phyloP scores from a whole-genome alignment of 2,888 invertebrate species.

The Torymus auratus region DNA sequence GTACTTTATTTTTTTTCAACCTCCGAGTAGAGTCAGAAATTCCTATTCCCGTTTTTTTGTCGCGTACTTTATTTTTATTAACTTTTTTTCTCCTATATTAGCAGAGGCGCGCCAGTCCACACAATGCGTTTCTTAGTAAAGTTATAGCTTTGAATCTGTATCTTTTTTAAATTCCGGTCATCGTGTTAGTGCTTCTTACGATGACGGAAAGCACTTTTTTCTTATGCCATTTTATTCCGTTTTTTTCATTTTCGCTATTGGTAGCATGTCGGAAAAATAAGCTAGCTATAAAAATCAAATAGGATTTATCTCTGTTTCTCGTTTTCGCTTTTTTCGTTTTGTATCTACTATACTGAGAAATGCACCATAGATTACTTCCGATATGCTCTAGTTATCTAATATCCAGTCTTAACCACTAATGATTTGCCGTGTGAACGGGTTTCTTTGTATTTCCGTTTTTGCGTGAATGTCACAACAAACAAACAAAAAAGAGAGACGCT shows the following conservation, averaged over 20 bases:
- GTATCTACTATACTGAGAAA: constrained; percentile 66
- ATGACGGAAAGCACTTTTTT: constrained; percentile 62
- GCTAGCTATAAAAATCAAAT: constrained; percentile 67
- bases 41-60: constrained; percentile 50
- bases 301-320: constrained; percentile 56
- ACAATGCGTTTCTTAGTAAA: constrained; percentile 53
- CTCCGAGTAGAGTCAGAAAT: constrained; percentile 56
- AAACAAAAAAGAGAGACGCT: constrained; percentile 35
- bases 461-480: constrained; percentile 25
- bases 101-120: constrained; percentile 69
- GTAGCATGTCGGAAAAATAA: constrained; percentile 66
- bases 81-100: constrained; percentile 61
- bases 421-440: constrained; percentile 63
- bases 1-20: constrained; percentile 61
- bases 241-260: constrained; percentile 31
- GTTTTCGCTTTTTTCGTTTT: constrained; percentile 34
- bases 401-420: constrained; percentile 70
- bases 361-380: constrained; percentile 70
- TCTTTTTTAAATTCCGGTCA: constrained; percentile 1
- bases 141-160: constrained; percentile 45
- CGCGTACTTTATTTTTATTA: constrained; percentile 52
- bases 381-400: constrained; percentile 68
- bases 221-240: constrained; percentile 33
- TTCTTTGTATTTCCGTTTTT: constrained; percentile 36
- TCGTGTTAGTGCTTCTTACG: constrained; percentile 41